Base-by-base conservation (phyloP, 1,140 invertebrate species). In the Druon quercuslanigerum region DNA sequence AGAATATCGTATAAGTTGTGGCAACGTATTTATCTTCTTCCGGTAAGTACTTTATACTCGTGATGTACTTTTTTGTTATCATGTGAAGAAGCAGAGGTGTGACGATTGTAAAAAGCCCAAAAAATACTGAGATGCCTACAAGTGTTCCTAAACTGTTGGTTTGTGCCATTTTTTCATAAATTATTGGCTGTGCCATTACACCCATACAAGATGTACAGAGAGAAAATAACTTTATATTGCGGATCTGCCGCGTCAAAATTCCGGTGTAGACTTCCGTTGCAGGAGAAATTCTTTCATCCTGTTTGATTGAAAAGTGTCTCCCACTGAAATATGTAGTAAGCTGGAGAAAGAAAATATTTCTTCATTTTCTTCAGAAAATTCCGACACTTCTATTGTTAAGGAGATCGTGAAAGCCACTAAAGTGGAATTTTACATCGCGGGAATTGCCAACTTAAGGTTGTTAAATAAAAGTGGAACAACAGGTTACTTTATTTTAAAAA, bases 11-110 rank as follows among this genome's bases (percentile, higher is more conserved):
- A 33, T 94, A 93, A 50, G 93, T 94, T 16, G 92, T 93, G n/a
- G 95, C 95, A 40, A 92, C 93, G 85, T 96, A 96, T 71, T 92
- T 93, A 46, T 94, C 92, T 50, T 90, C 93, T 25, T 87, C 80
- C 14, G 91, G 86, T 88, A 97, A 92, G 84, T 96, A 97, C 76
- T 94, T 92, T 3, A 98, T 90, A 77, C 94, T 91, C 0, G 94
- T 95, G 0, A 98, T 94, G 93, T 98, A 99, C 90, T 96, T 96
- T 84, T 95, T 97, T 4, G 96, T 95, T 16, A 98, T 91, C 7
- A 94, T 91, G 91, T 98, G 96, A 76, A 98, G 90, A 33, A 98
- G 85, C 19, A 97, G 57, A 1, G 98, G 97, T 7, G 96, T 98
- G 0, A 94, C 90, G 83, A 97, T 94, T 6, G 96, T 95, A 86